Evolutionary conservation across 2,113 vertebrate species (phyloP), one percentile per base, ranked within the genome.

Genomic region (Anarrhichthys ocellatus): DNA sequence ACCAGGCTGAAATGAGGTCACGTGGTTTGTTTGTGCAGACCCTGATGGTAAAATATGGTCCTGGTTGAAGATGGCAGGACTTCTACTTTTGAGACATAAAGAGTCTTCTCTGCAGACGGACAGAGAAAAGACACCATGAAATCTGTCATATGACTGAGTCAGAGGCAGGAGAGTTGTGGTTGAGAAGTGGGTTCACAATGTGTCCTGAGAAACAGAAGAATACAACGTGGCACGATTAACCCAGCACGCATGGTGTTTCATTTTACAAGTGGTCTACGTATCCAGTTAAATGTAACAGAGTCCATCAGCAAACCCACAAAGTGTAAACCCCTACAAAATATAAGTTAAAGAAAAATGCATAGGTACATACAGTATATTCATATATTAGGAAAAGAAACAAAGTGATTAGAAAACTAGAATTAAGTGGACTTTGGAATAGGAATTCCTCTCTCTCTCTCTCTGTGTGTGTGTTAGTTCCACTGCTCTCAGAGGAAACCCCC

Each of bases 191-290:
- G 92, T 90, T 88, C 50, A 90, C 40, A 74, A 72, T 84, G 82
- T 78, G 92, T 89, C 93, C 94, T 92, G 94, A 95, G 93, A 90
- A 91, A 88, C 76, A 79, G 66, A 52, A 20, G 67, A 70, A 65
- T 42, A 56, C 7, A 10, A 52, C 18, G 5, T 20, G 14, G 46
- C 50, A 17, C 32, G 22, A 20, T 34, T 2, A 66, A 18, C 22
- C 67, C 63, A 22, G 76, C 76, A 46, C 50, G 40, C 54, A 44
- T 2, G 13, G 27, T 2, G 27, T n/a, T 32, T 17, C 20, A 15
- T 59, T 66, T 24, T 58, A 54, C 46, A 81, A 70, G 76, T 81
- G 82, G 71, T 84, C 24, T 56, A 32, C 42, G 29, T 32, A 65
- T 76, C 69, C 32, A 38, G 32, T 72, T 46, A 48, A 34, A 34